A percentile compares a stretch with the other conserved stretches of the same genome.
Conservation (phyloP, 2,888 invertebrate species). For the Bombylius discolor region DNA sequence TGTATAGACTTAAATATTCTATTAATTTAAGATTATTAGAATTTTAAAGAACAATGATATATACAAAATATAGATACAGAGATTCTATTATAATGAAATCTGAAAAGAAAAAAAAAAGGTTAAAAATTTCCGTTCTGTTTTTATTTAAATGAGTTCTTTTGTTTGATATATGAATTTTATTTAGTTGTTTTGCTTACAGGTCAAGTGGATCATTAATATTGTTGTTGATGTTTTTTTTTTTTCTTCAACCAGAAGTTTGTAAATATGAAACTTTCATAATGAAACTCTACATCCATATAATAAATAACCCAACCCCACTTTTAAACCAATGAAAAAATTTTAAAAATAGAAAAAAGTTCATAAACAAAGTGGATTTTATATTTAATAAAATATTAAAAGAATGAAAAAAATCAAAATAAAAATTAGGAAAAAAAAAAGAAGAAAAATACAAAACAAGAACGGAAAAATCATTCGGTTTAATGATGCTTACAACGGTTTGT, state of each 20-base stretch:
- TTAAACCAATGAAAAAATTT: neutral
- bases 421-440: conserved; percentile 3
- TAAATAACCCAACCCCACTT: too few relatives aligned
- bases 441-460: neutral
- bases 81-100: too few relatives aligned
- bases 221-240: neutral
- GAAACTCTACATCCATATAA: too few relatives aligned
- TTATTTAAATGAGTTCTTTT: conserved; percentile 5
- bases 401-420: conserved; percentile 1
- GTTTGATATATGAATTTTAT: neutral
- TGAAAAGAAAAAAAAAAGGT: too few relatives aligned
- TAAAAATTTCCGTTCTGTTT: neutral
- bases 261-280: too few relatives aligned
- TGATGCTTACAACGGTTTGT: conserved; percentile 13
- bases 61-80: too few relatives aligned
- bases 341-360: neutral
- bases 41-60: too few relatives aligned
- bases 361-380: neutral
- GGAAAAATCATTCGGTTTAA: conserved; percentile 18
- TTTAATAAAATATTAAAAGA: neutral
- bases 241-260: too few relatives aligned
- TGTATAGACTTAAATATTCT: too few relatives aligned
- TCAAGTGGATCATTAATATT: conserved; percentile 5
- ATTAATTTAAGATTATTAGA: too few relatives aligned
- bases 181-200: conserved; percentile 3